Conservation (phyloP, 2,888 invertebrate species). For the Pseudanteris insignis region DNA sequence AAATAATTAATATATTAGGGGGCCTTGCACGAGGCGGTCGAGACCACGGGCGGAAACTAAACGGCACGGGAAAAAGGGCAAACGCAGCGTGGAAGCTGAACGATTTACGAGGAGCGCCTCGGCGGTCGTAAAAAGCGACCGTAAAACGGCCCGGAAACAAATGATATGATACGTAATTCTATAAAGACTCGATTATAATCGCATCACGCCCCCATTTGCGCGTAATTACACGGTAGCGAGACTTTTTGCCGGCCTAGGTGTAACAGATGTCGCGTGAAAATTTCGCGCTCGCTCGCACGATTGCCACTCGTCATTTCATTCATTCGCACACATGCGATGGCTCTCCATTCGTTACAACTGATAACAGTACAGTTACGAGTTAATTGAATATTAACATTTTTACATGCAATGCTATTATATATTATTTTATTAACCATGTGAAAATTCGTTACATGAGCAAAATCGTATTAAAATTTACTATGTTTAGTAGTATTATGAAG, state of each 20-base stretch:
- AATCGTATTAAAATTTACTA: too few species aligned
- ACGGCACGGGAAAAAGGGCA: constrained; percentile 22
- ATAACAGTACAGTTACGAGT: too few species aligned
- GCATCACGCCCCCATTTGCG: constrained; percentile 53
- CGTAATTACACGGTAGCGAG: constrained; percentile 45
- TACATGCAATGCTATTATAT: too few species aligned
- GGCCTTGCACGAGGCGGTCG: constrained; percentile 16
- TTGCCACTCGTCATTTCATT: constrained; percentile 20
- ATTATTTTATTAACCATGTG: too few species aligned
- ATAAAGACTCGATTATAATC: constrained; percentile 48
- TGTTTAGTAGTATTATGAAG: too few species aligned
- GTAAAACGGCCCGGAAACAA: constrained; percentile 53
- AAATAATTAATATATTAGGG: constrained; percentile 1
- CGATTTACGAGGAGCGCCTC: constrained; percentile 49
- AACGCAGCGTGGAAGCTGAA: constrained; percentile 39
- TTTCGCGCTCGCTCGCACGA: constrained; percentile 25
- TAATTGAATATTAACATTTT: too few species aligned
- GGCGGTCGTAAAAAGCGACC: constrained; percentile 43
- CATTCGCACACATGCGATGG: too few species aligned
- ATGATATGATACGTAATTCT: constrained; percentile 54
- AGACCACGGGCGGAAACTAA: constrained; percentile 28
- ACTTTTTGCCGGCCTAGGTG: constrained; percentile 40
- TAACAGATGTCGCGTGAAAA: constrained; percentile 32
- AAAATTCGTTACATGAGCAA: too few species aligned
- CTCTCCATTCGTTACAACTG: too few species aligned